These are phyloP conservation scores for Oplegnathus fasciatus DNA, from an alignment of 2,113 vertebrate species.

Conservation along the genomic window DNA sequence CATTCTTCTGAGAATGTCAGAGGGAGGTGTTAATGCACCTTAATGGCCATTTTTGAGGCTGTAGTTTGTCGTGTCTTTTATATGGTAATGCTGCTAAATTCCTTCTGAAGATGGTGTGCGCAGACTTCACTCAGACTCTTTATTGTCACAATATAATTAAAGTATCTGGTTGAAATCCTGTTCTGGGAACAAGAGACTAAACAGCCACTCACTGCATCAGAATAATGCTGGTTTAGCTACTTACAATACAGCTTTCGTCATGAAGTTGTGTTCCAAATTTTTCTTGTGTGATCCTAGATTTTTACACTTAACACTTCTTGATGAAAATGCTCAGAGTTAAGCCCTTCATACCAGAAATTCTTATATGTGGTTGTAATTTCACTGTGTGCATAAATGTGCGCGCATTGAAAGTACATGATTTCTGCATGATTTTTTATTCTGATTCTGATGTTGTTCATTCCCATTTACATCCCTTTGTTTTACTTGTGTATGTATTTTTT, in stretches of 20 bases:
- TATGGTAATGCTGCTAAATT: not conserved
- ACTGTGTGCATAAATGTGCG: not conserved
- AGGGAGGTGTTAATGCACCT: not conserved
- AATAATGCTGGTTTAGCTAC: not conserved
- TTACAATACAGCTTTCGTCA: not conserved
- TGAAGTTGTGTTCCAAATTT: too few relatives aligned
- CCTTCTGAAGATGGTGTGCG: not conserved
- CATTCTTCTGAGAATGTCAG: not conserved
- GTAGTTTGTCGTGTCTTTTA: not conserved
- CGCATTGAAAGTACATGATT: not conserved
- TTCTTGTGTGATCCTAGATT: not conserved
- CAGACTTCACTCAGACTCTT: not conserved
- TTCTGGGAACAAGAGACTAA: not conserved
- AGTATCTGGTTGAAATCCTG: not conserved
- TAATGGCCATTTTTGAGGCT: not conserved
- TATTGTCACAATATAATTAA: slow-evolving; percentile 13
- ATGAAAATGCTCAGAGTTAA: not conserved
- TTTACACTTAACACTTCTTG: not conserved
- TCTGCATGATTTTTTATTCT: not conserved
- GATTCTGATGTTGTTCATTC: not conserved
- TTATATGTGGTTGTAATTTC: not conserved
- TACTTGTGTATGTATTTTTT: not conserved
- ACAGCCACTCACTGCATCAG: not conserved
- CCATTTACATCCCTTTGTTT: not conserved
- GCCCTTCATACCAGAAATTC: not conserved